These are phyloP conservation scores for Perodicticus potto DNA, from an alignment of 2,797 vertebrate genomes.

Conservation along the genomic window DNA sequence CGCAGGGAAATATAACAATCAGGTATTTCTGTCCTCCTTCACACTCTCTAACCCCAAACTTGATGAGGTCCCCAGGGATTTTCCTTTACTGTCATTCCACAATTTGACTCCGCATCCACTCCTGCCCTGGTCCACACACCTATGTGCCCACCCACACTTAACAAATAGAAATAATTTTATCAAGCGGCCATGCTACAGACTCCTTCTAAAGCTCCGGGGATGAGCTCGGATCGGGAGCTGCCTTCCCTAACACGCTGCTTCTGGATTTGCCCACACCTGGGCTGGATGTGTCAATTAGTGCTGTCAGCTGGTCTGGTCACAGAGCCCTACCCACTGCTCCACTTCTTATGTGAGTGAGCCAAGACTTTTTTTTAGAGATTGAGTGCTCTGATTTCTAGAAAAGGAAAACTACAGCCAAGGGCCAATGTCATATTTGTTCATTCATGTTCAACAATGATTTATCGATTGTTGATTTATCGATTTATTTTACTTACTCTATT, in stretches of 20 bases:
- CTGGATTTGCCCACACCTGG: neutral
- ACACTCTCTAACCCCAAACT: conserved; percentile 65
- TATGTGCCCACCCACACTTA: neutral
- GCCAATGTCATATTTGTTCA: conserved; percentile 20
- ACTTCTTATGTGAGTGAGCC: neutral
- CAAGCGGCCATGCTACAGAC: conserved; percentile 4
- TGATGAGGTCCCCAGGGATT: conserved; percentile 56
- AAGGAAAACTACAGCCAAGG: neutral
- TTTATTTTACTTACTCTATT: neutral
- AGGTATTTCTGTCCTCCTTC: conserved; percentile 35
- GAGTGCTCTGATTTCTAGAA: neutral
- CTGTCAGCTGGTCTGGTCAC: neutral
- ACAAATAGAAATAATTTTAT: conserved; percentile 64
- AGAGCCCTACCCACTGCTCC: neutral
- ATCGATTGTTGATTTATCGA: neutral
- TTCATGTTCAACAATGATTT: conserved; percentile 8
- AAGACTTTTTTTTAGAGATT: neutral
- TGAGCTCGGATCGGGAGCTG: conserved; percentile 2
- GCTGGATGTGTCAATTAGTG: conserved; percentile 49
- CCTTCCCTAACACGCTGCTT: conserved; percentile 5
- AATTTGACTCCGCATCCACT: conserved; percentile 13
- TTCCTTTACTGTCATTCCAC: conserved; percentile 1
- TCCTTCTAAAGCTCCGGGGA: conserved; percentile 66
- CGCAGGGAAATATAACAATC: neutral
- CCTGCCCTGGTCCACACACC: neutral